Evolutionary conservation across 2,888 invertebrate genomes (phyloP).

Genomic region (Dyspetes luteomarginatus): DNA sequence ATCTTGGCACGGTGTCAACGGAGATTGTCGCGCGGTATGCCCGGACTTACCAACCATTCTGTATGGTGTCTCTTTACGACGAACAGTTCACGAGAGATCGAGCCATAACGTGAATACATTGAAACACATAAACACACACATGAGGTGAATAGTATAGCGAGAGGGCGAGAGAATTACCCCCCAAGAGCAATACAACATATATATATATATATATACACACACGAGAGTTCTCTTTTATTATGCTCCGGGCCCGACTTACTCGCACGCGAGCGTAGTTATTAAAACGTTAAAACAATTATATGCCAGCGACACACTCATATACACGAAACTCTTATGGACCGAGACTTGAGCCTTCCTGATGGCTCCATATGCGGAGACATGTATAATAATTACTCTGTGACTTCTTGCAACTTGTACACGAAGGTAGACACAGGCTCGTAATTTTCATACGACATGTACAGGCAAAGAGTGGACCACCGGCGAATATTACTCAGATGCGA

Average conservation of each 20-base stretch:
- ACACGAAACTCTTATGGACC: conserved; percentile 44
- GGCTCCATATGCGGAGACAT: conserved; percentile 58
- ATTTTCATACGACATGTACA: conserved; percentile 37
- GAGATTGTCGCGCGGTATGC: conserved; percentile 65
- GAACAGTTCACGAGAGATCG: conserved; percentile 49
- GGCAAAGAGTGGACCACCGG: conserved; percentile 70
- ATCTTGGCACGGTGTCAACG: conserved; percentile 72
- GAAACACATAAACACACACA: not conserved
- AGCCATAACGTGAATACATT: not conserved
- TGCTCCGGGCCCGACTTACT: conserved; percentile 62
- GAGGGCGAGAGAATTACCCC: conserved; percentile 50
- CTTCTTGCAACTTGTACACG: conserved; percentile 67
- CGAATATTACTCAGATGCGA: conserved; percentile 50
- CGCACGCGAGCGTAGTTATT: conserved; percentile 79
- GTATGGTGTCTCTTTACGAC: conserved; percentile 54
- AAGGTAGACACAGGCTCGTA: conserved; percentile 31
- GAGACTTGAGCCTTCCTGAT: conserved; percentile 9
- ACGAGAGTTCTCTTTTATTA: conserved; percentile 63
- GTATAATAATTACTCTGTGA: conserved; percentile 74
- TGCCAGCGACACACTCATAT: conserved; percentile 72
- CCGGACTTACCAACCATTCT: conserved; percentile 29
- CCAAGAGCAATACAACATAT: conserved; percentile 34
- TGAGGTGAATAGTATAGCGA: not conserved
- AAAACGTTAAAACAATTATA: conserved; percentile 81
- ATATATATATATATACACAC: conserved; percentile 24